Percentiles rank a stretch among this genome's conserved stretches.
Conservation (phyloP, 2,797 vertebrate species). For the Phoebastria nigripes region DNA sequence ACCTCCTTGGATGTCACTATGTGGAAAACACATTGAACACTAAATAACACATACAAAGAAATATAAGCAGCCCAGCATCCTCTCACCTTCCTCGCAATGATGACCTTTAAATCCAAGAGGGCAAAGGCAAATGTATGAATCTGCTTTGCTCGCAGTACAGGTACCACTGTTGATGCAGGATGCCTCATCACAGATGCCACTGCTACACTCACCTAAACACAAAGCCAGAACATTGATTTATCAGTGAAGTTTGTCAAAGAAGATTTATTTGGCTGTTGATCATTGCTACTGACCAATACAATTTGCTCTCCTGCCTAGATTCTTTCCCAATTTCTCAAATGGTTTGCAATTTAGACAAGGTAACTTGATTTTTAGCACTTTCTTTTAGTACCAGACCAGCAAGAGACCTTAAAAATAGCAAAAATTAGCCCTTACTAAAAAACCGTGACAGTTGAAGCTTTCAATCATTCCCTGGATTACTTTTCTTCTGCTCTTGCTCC, state of each 20-base stretch:
- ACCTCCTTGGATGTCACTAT: not conserved
- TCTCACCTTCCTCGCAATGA: conserved; percentile 91
- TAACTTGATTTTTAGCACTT: not conserved
- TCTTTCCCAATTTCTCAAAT: not conserved
- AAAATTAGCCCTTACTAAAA: not conserved
- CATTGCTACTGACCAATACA: not conserved
- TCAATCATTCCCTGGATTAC: not conserved
- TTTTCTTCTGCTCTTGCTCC: not conserved
- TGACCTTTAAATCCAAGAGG: conserved; percentile 89
- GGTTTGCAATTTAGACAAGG: not conserved
- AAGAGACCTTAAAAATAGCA: not conserved
- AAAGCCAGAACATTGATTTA: not conserved
- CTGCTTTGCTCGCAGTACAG: conserved; percentile 83
- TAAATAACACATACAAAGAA: not conserved
- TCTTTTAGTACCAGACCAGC: not conserved
- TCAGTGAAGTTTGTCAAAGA: not conserved
- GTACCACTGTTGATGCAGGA: conserved; percentile 85
- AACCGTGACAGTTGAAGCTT: not conserved
- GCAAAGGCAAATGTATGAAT: conserved; percentile 91
- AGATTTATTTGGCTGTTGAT: not conserved
- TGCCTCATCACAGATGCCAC: conserved; percentile 85
- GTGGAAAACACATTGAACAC: not conserved
- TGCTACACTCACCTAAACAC: conserved; percentile 88
- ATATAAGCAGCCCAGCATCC: not conserved
- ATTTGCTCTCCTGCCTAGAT: not conserved